Evolutionary conservation across 1,140 invertebrate species (phyloP), one percentile per base, ranked within the genome.

Genomic region (Phortica variegata): DNA sequence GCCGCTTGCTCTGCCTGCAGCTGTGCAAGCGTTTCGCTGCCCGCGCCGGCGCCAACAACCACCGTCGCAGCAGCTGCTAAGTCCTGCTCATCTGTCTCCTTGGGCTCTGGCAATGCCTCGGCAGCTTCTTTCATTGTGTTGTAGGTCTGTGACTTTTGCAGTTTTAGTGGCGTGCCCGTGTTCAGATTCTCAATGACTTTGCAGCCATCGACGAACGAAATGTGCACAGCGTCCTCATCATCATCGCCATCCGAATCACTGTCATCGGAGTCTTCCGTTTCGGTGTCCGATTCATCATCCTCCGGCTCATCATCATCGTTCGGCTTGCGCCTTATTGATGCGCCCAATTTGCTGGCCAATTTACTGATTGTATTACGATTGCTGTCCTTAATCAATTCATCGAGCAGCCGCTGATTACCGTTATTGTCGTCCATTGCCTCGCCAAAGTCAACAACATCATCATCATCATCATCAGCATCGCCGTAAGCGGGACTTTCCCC

Each of bases 161-260:
- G 53, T 34, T 72, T 36, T 52, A 52, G 37, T 31, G 54, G 57
- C 47, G 13, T 43, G 18, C 26, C 51, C 7, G 63, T 65, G 29
- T 75, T 75, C 45, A 65, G 69, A 69, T 75, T 75, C 58, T 73
- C 66, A 49, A 75, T 75, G 17, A 75, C 69, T 54, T 69, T 55
- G 20, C 69, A 70, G 33, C 69, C 72, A 43, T 74, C 69, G 40
- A 74, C 68, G 40, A 65, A 66, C 39, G 53, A 51, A 32, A 60
- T 45, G 40, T 69, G 60, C 21, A 73, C 42, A 41, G 59, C 51
- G 31, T 65, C 45, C 13, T 59, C 56, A 29, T 58, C 58, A 37
- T 49, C 46, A 21, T 66, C 73, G 46, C 65, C 57, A 29, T 65
- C 71, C 26, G 68, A 71, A 34, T 70, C 71, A 23, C 60, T 62